Evolutionary conservation across 2,113 vertebrate genomes (phyloP), one percentile per base, ranked within the genome.

Genomic region (Bagarius yarrelli): DNA sequence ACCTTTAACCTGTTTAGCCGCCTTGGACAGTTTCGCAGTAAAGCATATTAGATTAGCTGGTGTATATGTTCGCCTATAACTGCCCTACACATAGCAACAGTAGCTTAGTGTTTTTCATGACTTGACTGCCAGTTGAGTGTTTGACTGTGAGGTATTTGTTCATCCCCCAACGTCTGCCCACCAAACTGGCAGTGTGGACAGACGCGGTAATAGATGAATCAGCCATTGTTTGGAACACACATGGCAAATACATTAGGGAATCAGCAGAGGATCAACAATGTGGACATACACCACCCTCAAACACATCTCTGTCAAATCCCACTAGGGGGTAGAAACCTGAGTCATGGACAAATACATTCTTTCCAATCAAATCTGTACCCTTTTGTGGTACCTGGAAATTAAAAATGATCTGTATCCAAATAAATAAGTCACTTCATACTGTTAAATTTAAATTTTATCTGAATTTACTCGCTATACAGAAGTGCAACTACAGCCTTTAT

Each of bases 321-420:
- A 86, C 83, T 74, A 83, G 87, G 85, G 81, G 81, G 81, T 76
- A 89, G 88, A 88, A 90, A 91, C 86, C 83, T 57, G 80, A 91
- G 86, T 89, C 87, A 89, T 72, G 77, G 87, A 91, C 83, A 91
- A 91, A 92, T 92, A 91, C 90, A 90, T 89, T 85, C 82, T 88
- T 91, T 90, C 88, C 89, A 88, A 81, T 89, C 87, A 86, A 90
- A 75, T 59, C 1, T 50, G 18, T 81, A 76, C 32, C 88, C 89
- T 87, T 88, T 89, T 89, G 84, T 85, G 85, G 88, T 89, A 83
- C 87, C 83, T 84, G 80, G 85, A 85, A 83, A 86, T 85, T 83
- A 83, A 83, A 87, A 90, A 88, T 89, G 84, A 90, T 90, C 66
- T 83, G 89, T 81, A 56, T 36, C 63, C 40, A 40, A 34, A 19